Evolutionary conservation across 2,888 invertebrate species (phyloP).

Genomic region (Sphaeridia pumilis): DNA sequence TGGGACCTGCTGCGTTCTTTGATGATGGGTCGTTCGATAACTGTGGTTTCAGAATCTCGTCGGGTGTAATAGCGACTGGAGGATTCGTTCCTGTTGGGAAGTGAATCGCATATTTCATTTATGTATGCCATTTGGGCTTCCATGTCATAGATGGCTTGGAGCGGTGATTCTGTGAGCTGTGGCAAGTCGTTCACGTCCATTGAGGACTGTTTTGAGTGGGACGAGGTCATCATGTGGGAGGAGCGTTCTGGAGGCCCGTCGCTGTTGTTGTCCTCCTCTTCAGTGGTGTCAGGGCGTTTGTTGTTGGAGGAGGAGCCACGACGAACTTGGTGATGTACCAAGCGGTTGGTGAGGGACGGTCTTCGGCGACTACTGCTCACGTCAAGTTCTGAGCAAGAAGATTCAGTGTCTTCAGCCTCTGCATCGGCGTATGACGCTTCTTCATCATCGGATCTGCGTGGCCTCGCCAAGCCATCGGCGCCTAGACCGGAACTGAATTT

Average conservation of each 20-base stretch:
- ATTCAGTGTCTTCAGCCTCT: slow-evolving; percentile 35
- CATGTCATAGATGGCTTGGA: slow-evolving; percentile 36
- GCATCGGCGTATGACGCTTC: slow-evolving; percentile 36
- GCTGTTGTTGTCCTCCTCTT: slow-evolving; percentile 22
- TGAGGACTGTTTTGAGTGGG: slow-evolving; percentile 22
- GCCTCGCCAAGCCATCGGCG: slow-evolving; percentile 40
- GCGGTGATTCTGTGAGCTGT: slow-evolving; percentile 31
- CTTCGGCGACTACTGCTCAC: slow-evolving; percentile 22
- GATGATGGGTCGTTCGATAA: slow-evolving; percentile 31
- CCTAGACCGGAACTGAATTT: slow-evolving; percentile 65
- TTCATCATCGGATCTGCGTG: slow-evolving; percentile 48
- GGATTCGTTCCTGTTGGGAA: slow-evolving; percentile 18
- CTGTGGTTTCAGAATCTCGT: slow-evolving; percentile 34
- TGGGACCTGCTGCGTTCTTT: slow-evolving; percentile 11
- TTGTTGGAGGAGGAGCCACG: slow-evolving; percentile 4
- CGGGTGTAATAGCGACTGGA: slow-evolving; percentile 17
- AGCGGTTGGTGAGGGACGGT: slow-evolving; percentile 11
- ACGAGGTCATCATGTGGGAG: no score
- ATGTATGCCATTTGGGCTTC: slow-evolving; percentile 36
- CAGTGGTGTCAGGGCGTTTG: slow-evolving; percentile 27
- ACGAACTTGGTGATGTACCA: slow-evolving; percentile 5
- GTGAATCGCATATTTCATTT: slow-evolving; percentile 35
- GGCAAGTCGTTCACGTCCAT: slow-evolving; percentile 27
- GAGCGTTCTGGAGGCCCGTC: slow-evolving; percentile 13
- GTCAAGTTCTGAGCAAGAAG: slow-evolving; percentile 31